Evolutionary conservation across 2,888 invertebrate species (phyloP).

Genomic region (Philereme transversata): DNA sequence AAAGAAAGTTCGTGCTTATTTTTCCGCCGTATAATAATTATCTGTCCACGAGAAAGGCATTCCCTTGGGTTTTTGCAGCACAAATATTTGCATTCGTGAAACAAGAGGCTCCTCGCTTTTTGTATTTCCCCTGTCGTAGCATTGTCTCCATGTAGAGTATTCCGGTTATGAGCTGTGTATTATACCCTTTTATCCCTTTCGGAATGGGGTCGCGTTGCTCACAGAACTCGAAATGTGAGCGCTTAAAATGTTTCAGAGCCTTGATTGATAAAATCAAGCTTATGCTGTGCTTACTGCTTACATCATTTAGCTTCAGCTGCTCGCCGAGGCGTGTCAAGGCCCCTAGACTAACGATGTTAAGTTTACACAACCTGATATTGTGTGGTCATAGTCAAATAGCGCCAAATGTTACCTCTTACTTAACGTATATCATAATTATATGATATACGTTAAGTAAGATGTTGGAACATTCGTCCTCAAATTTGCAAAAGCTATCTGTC

Average conservation of each 20-base stretch:
- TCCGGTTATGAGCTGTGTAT: slow-evolving; percentile 39
- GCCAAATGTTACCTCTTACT: slow-evolving; percentile 7
- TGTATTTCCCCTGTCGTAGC: slow-evolving; percentile 38
- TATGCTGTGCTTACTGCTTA: slow-evolving; percentile 43
- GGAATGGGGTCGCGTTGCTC: slow-evolving; percentile 33
- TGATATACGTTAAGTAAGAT: slow-evolving; percentile 3
- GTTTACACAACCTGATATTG: slow-evolving; percentile 50
- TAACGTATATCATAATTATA: slow-evolving; percentile 4
- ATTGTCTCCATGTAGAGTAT: slow-evolving; percentile 38
- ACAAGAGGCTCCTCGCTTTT: slow-evolving; percentile 38
- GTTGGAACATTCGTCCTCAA: neutral
- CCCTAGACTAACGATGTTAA: slow-evolving; percentile 43
- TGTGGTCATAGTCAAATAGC: slow-evolving; percentile 27
- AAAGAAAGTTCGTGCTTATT: slow-evolving; percentile 26
- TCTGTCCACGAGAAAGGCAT: slow-evolving; percentile 33
- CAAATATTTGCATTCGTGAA: slow-evolving; percentile 39
- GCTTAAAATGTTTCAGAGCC: slow-evolving; percentile 36
- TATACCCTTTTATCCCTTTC: slow-evolving; percentile 30
- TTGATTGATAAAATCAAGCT: slow-evolving; percentile 40
- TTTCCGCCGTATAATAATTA: slow-evolving; percentile 22
- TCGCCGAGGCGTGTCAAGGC: slow-evolving; percentile 60
- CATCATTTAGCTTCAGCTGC: slow-evolving; percentile 46
- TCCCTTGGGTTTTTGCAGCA: slow-evolving; percentile 32
- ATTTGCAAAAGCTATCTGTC: neutral
- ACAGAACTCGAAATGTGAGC: slow-evolving; percentile 21